Evolutionary conservation across 2,888 invertebrate genomes (phyloP).

Genomic region (Ophonus ardosiacus): DNA sequence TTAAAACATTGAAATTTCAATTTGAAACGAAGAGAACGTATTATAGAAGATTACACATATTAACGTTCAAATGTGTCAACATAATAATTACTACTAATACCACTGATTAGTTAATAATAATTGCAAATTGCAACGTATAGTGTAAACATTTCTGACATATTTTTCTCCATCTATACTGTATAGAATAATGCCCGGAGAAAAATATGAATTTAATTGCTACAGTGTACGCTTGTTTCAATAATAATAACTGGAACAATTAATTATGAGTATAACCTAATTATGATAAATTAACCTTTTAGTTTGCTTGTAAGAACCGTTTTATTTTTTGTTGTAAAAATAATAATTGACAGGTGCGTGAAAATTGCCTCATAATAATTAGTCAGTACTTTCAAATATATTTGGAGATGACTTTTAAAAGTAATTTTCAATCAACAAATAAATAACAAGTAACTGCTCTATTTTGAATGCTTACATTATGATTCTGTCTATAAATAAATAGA

Average conservation of each 20-base stretch:
- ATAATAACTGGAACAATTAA: slow-evolving; percentile 34
- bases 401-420: not conserved
- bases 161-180: not conserved
- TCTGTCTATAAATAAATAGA: too few species aligned
- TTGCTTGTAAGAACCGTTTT: not conserved
- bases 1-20: not conserved
- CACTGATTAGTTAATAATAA: slow-evolving; percentile 29
- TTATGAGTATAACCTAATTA: not conserved
- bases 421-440: not conserved
- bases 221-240: not conserved
- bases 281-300: slow-evolving; percentile 29
- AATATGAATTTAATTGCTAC: not conserved
- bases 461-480: too few species aligned
- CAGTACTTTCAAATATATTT: not conserved
- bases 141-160: slow-evolving; percentile 27
- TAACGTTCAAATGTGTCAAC: slow-evolving; percentile 18
- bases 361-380: not conserved
- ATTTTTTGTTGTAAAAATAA: not conserved
- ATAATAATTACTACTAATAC: not conserved
- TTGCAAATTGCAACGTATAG: slow-evolving; percentile 6
- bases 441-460: not conserved
- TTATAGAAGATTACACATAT: not conserved
- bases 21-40: not conserved
- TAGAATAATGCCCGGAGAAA: not conserved
- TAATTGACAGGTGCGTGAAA: slow-evolving; percentile 17